Evolutionary conservation across 2,797 vertebrate species (phyloP).

Genomic region (Spheniscus humboldti): DNA sequence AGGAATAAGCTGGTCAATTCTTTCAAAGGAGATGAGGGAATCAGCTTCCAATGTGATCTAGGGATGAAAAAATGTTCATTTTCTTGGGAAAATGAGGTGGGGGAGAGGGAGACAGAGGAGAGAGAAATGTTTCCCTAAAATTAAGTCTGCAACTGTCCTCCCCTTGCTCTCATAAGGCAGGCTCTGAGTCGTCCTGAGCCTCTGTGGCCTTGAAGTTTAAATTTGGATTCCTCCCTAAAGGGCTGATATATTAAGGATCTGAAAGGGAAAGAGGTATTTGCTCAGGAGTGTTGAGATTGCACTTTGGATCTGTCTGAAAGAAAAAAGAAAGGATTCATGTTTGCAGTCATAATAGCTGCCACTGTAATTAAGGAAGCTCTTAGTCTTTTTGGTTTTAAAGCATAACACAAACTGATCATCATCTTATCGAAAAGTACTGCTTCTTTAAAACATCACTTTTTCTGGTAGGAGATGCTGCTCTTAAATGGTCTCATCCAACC

Average conservation of each 20-base stretch:
- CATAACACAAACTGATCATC: neutral
- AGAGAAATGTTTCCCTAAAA: neutral
- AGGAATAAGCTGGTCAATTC: neutral
- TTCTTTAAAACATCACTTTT: neutral
- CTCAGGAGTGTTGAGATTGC: neutral
- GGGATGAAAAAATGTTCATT: neutral
- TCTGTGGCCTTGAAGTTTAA: constrained; percentile 11
- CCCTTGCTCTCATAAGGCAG: neutral
- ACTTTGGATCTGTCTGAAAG: neutral
- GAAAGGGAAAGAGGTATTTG: neutral
- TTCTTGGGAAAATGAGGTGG: neutral
- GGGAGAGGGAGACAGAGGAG: neutral
- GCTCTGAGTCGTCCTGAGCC: neutral
- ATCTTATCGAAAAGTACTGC: neutral
- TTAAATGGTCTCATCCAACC: neutral
- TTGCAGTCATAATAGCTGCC: neutral
- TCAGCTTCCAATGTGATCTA: neutral
- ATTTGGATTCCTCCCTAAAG: neutral
- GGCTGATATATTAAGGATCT: neutral
- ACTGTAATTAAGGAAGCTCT: neutral
- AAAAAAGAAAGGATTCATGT: neutral
- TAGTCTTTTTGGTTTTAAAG: neutral
- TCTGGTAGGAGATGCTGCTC: neutral
- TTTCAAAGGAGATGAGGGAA: neutral
- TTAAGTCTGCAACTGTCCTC: neutral